Evolutionary conservation across 1,140 invertebrate species (phyloP).

Genomic region (Dysdera silvatica): DNA sequence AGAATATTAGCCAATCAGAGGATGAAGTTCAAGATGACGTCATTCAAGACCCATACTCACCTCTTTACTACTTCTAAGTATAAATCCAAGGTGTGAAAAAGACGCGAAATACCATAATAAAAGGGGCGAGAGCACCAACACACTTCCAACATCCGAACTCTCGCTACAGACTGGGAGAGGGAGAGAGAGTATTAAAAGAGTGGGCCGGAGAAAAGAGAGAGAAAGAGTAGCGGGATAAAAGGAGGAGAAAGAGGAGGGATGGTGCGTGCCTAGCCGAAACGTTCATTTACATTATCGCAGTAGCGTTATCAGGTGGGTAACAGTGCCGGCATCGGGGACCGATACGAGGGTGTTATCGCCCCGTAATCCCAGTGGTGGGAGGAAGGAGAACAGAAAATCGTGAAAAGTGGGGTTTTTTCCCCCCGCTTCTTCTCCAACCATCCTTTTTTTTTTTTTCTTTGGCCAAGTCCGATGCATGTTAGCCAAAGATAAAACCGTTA

Average conservation of each 20-base stretch:
- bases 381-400: constrained; percentile 1
- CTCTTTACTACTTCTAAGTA: no score
- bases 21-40: no score
- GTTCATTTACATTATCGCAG: constrained; percentile 29
- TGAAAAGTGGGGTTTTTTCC: constrained; percentile 8
- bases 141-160: no score
- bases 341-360: constrained; percentile 24
- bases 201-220: constrained; percentile 1
- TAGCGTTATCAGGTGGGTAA: constrained; percentile 17
- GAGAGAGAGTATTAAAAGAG: no score
- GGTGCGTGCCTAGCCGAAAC: constrained; percentile 8
- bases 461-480: constrained; percentile 21
- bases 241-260: neutral
- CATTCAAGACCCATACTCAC: no score
- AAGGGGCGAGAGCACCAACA: no score
- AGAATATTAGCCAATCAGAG: no score
- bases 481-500: constrained; percentile 19
- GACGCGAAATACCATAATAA: no score
- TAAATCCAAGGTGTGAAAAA: no score
- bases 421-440: neutral
- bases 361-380: constrained; percentile 24
- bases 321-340: constrained; percentile 13
- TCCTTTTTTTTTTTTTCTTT: constrained; percentile 7
- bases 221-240: no score
- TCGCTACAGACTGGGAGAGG: no score